Conservation (phyloP, 2,888 invertebrate species). For the Eledone cirrhosa region DNA sequence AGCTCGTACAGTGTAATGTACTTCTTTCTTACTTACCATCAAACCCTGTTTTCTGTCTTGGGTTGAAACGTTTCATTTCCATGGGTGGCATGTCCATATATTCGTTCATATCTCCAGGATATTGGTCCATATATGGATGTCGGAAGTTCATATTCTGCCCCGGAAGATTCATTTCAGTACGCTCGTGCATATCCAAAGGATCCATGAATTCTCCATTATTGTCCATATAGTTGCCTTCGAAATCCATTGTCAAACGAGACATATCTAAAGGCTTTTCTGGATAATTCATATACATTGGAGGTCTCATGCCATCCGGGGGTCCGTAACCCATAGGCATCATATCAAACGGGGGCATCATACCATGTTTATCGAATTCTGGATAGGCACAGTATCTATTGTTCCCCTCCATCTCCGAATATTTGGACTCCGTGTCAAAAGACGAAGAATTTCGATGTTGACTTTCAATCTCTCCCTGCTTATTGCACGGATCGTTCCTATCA, state of each 20-base stretch:
- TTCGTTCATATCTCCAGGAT: too few species aligned
- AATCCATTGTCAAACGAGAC: conserved; percentile 17
- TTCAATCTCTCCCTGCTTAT: too few species aligned
- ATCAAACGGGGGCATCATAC: not conserved
- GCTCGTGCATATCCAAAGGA: not conserved
- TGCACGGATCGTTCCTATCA: too few species aligned
- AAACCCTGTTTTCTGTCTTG: too few species aligned
- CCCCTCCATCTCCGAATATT: not conserved
- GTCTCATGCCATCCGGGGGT: not conserved
- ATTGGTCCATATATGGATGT: too few species aligned
- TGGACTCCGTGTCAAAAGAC: not conserved
- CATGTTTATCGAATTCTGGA: not conserved
- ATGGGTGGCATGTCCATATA: too few species aligned
- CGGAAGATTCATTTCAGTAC: too few species aligned
- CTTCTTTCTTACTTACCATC: too few species aligned
- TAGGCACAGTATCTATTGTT: not conserved
- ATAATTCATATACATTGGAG: not conserved
- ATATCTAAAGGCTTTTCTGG: not conserved
- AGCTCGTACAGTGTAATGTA: too few species aligned
- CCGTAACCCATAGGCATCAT: not conserved
- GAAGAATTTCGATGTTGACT: too few species aligned
- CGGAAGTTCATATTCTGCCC: too few species aligned
- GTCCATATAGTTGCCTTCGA: conserved; percentile 17
- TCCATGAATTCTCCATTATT: not conserved
- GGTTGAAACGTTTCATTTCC: too few species aligned